Percentiles rank a stretch among this genome's conserved stretches.
These are phyloP conservation scores for Peromyscus attwateri DNA, from an alignment of 2,797 vertebrate genomes.

Conservation along the genomic window DNA sequence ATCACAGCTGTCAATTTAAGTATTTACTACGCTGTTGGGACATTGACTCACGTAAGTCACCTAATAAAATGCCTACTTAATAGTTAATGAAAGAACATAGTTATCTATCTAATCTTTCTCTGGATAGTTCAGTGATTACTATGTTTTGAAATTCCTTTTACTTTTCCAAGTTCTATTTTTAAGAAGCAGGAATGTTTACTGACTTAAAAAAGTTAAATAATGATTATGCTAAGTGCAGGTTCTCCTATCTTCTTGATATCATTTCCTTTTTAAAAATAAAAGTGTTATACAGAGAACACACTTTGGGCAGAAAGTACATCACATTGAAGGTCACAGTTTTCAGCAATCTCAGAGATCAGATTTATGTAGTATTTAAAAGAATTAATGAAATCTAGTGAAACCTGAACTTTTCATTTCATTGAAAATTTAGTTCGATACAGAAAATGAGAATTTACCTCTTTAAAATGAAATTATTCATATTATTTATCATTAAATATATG, in stretches of 20 bases:
- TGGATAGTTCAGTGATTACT: not conserved
- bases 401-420: constrained; percentile 39
- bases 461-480: constrained; percentile 59
- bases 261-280: constrained; percentile 15
- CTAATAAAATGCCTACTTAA: not conserved
- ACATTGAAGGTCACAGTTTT: constrained; percentile 20
- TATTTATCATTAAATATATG: constrained; percentile 44
- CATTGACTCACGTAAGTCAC: not conserved
- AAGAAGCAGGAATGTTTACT: constrained; percentile 36
- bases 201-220: constrained; percentile 55
- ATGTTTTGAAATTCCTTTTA: constrained; percentile 36
- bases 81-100: not conserved
- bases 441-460: constrained; percentile 31
- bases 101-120: constrained; percentile 21
- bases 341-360: constrained; percentile 46
- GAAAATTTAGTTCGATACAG: constrained; percentile 57
- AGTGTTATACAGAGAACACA: constrained; percentile 7
- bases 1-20: constrained; percentile 28
- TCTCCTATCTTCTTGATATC: not conserved
- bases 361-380: constrained; percentile 37
- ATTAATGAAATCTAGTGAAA: constrained; percentile 38
- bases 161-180: constrained; percentile 56
- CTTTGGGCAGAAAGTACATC: constrained; percentile 24
- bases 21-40: constrained; percentile 36
- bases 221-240: not conserved